A percentile compares a stretch with the other conserved stretches of the same genome.
These are phyloP conservation scores for Callithrix jacchus DNA, from an alignment of 2,113 vertebrate species.

Conservation along the genomic window DNA sequence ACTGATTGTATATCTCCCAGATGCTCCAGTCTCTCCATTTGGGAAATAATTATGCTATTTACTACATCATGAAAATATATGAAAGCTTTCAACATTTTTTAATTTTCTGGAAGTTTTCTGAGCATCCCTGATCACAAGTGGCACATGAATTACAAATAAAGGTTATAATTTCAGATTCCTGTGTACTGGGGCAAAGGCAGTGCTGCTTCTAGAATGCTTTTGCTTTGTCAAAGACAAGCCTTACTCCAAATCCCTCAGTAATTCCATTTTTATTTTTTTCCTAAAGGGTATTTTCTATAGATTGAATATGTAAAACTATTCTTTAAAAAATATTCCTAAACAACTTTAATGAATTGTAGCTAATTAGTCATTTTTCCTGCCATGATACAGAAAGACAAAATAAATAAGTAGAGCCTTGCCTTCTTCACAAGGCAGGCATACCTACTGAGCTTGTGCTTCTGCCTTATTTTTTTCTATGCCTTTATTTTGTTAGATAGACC, in stretches of 20 bases:
- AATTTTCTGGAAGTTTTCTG: neutral
- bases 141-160: neutral
- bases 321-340: neutral
- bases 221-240: neutral
- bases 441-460: neutral
- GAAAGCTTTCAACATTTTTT: neutral
- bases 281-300: neutral
- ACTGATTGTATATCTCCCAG: neutral
- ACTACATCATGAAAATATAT: neutral
- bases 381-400: neutral
- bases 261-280: neutral
- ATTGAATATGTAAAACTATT: neutral
- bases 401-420: neutral
- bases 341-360: neutral
- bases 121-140: neutral
- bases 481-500: slow-evolving; percentile 12
- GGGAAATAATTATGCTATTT: neutral
- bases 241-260: neutral
- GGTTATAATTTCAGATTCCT: neutral
- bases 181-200: neutral
- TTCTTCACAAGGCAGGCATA: neutral
- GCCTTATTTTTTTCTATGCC: neutral
- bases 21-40: neutral
- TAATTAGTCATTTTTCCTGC: neutral
- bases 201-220: neutral